Conservation (phyloP, 2,888 invertebrate genomes). For the Dichetophora obliterata region DNA sequence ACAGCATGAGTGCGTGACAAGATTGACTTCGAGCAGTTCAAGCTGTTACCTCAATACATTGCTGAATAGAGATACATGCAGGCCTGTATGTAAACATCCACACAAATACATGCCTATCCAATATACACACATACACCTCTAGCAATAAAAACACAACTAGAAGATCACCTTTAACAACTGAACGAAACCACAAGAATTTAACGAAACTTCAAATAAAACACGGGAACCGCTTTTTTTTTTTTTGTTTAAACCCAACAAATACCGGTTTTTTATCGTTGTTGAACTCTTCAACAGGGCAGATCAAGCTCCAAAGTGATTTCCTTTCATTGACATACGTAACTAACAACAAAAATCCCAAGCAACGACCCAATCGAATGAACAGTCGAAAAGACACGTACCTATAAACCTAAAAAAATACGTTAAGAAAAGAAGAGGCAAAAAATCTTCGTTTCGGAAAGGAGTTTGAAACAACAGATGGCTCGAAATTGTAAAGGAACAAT, state of each 20-base stretch:
- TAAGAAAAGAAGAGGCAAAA: no score
- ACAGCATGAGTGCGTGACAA: conserved; percentile 60
- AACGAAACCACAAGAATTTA: conserved; percentile 1
- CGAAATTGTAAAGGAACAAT: background rate
- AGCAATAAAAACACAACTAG: background rate
- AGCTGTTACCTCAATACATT: background rate
- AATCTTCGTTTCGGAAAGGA: no score
- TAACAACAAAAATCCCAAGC: background rate
- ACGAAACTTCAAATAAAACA: background rate
- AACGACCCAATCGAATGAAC: no score
- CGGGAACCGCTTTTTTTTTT: background rate
- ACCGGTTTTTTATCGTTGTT: conserved; percentile 28
- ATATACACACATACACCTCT: background rate
- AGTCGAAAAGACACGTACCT: no score
- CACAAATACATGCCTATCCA: background rate
- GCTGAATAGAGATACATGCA: background rate
- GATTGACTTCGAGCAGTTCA: conserved; percentile 13
- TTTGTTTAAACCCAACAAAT: background rate
- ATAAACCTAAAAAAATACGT: no score
- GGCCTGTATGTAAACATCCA: background rate
- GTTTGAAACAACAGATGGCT: no score
- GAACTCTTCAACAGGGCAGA: conserved; percentile 37
- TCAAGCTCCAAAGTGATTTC: conserved; percentile 19
- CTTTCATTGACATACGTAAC: background rate
- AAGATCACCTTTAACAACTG: background rate